These are phyloP conservation scores for Hanleya hanleyi DNA, from an alignment of 2,888 invertebrate genomes.

Conservation along the genomic window DNA sequence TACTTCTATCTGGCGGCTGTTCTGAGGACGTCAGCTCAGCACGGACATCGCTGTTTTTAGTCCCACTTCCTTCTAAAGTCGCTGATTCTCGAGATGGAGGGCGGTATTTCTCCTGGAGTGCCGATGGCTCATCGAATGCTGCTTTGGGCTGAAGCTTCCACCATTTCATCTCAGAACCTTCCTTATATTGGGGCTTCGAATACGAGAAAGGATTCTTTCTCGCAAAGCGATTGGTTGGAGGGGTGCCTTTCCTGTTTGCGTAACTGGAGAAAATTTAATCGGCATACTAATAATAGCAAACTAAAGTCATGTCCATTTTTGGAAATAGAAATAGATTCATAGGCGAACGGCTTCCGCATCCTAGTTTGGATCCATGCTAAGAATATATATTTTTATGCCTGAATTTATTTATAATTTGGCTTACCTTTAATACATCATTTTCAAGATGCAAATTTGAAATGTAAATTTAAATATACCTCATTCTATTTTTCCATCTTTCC, in stretches of 20 bases:
- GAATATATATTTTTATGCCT: too few relatives aligned
- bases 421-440: too few relatives aligned
- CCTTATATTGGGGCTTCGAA: neutral
- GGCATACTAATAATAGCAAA: too few relatives aligned
- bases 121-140: neutral
- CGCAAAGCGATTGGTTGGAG: neutral
- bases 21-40: neutral
- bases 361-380: too few relatives aligned
- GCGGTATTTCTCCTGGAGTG: neutral
- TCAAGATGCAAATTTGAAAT: too few relatives aligned
- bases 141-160: conserved; percentile 1
- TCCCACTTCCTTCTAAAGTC: neutral
- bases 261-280: too few relatives aligned
- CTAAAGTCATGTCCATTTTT: too few relatives aligned
- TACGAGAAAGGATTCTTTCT: neutral
- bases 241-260: neutral
- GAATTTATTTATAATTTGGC: too few relatives aligned
- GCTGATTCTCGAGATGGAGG: neutral
- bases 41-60: neutral
- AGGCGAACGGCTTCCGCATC: too few relatives aligned
- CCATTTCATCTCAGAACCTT: neutral
- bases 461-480: too few relatives aligned
- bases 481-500: too few relatives aligned
- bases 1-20: neutral
- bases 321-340: too few relatives aligned